phyloP scores from a whole-genome alignment of 1,140 invertebrate species.

The Bombyx mori region ASM3026992v2 NC_085109.1:13991001-13991500 shows the following conservation, averaged over 20 bases:
- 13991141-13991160: conserved; percentile 86
- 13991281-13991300: not conserved
- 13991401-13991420: too few relatives aligned
- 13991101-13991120: conserved; percentile 89
- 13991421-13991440: too few relatives aligned
- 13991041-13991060: too few relatives aligned
- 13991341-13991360: not conserved
- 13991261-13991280: conserved; percentile 42
- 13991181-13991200: conserved; percentile 73
- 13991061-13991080: too few relatives aligned
- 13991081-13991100: conserved; percentile 83
- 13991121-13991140: conserved; percentile 81
- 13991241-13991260: conserved; percentile 75
- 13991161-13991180: conserved; percentile 85
- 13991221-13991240: conserved; percentile 84
- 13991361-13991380: too few relatives aligned
- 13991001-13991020: too few relatives aligned
- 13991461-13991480: too few relatives aligned
- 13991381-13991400: too few relatives aligned
- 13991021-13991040: too few relatives aligned
- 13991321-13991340: not conserved
- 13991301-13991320: not conserved
- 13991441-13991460: too few relatives aligned
- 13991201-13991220: conserved; percentile 81
- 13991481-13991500: too few relatives aligned